Percentiles rank a stretch among this genome's conserved stretches.
Conservation (phyloP, 2,797 vertebrate genomes). For the Threskiornis aethiopicus region DNA sequence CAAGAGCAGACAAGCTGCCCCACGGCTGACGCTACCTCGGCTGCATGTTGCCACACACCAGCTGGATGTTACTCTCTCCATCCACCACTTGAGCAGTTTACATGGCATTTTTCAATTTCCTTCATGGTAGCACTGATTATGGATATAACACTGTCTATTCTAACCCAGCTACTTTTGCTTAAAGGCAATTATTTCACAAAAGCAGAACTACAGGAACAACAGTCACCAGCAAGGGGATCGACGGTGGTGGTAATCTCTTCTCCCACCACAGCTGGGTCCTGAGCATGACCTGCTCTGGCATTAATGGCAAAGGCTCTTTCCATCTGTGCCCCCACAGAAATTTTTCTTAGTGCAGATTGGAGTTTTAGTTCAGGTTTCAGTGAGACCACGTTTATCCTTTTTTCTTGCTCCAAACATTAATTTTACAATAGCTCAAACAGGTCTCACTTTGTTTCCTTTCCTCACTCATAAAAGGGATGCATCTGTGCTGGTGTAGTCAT, state of each 20-base stretch:
- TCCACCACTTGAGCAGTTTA: background rate
- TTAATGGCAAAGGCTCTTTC: background rate
- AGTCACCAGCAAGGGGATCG: background rate
- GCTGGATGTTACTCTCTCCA: background rate
- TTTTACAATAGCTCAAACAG: background rate
- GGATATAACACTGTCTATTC: background rate
- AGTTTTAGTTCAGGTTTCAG: background rate
- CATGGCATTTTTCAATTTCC: background rate
- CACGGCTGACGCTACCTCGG: fast-evolving
- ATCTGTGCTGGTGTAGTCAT: background rate
- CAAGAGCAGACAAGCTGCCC: background rate
- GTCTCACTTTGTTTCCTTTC: background rate
- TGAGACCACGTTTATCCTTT: background rate
- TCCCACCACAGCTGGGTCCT: background rate
- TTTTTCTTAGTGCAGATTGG: background rate
- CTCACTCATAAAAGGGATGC: background rate
- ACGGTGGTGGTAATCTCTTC: background rate
- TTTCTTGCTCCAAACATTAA: background rate
- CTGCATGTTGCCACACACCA: background rate
- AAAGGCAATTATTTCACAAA: background rate
- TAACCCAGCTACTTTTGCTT: background rate
- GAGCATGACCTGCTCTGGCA: background rate
- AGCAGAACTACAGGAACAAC: background rate
- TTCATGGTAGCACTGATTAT: background rate
- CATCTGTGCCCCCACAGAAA: background rate